Evolutionary conservation across 2,888 invertebrate genomes (phyloP), one percentile per base, ranked within the genome.

Genomic region (Cylloceria caligata): DNA sequence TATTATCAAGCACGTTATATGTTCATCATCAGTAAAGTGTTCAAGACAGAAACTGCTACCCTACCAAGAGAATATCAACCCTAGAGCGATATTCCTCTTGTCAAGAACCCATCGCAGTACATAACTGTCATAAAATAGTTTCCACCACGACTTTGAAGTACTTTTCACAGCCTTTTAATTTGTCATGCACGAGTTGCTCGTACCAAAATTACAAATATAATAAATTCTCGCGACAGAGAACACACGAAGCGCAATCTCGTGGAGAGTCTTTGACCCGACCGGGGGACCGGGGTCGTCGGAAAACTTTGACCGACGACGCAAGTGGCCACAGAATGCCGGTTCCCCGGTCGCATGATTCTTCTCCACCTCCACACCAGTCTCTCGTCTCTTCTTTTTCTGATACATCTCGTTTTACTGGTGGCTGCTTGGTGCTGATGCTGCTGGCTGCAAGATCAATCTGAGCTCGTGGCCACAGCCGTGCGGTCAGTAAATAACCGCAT

Each of bases 241-340:
- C 39, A 27, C 16, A 69, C 24, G 39, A 68, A 57, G 42, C 69
- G 39, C 72, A 83, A 81, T 79, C 81, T 64, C 77, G 45, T 27
- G 49, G 21, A 39, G 74, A 72, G 75, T 83, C 74, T 81, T 80
- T 85, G 81, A 81, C 83, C 81, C 82, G 77, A 69, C 47, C 76
- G 45, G 57, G 52, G 68, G 65, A 55, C 68, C 45, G 75, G 80
- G 80, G 78, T 81, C 81, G 79, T 80, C 60, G 84, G 81, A 83
- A 85, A 85, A 85, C 73, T 83, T 83, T 82, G 79, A 69, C 45
- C 75, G 73, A 47, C 77, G 62, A 81, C 47, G 77, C 57, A 64
- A 73, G 49, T 77, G 68, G 55, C 64, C 72, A 42, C 72, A 65
- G 57, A 69, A 9, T 13, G 52, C 55, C 65, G 47, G 57, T 75